Evolutionary conservation across 2,888 invertebrate species (phyloP), one percentile per base, ranked within the genome.

Genomic region (Conistra vaccinii): DNA sequence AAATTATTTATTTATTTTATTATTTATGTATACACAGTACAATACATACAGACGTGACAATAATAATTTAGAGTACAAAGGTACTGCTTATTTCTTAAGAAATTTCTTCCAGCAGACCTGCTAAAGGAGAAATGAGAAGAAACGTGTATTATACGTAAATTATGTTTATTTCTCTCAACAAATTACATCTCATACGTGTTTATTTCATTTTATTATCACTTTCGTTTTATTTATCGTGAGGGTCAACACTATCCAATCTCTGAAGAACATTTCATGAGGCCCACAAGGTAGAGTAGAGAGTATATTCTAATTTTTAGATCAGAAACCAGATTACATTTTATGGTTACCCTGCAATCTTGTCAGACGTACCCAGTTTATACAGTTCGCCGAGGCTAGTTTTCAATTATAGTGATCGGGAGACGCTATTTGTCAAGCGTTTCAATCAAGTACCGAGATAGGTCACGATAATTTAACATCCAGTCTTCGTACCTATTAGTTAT

Each of bases 361-460:
- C 6, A 55, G 61, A 39, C 20, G 35, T 62, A 55, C 39, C 39
- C 26, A 65, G 48, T 26, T 57, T 39, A 65, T 66, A 51, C 69
- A 42, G 48, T 42, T 62, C 39, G 3, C 23, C 48, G 48, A 62
- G 60, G 55, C 53, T 68, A 62, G 62, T 48, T 26, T 76, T 63
- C 69, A 63, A 78, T 69, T 63, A 78, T n/a, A 63, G 57, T 14
- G 55, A 69, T 62, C 69, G 61, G 62, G 69, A 62, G 48, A 42
- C 26, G 55, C 77, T 76, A 77, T 76, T 76, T 77, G 55, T 77
- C 77, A 76, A 69, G 77, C 62, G 4, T 77, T 69, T 62, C 48
- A 62, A 63, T 69, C 69, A 69, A 76, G 32, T 62, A 26, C 61
- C 66, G 26, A 48, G 55, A 77, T 76, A 76, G 55, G 62, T 69